phyloP scores from a whole-genome alignment of 2,888 invertebrate species.

The Nomada fabriciana region DNA sequence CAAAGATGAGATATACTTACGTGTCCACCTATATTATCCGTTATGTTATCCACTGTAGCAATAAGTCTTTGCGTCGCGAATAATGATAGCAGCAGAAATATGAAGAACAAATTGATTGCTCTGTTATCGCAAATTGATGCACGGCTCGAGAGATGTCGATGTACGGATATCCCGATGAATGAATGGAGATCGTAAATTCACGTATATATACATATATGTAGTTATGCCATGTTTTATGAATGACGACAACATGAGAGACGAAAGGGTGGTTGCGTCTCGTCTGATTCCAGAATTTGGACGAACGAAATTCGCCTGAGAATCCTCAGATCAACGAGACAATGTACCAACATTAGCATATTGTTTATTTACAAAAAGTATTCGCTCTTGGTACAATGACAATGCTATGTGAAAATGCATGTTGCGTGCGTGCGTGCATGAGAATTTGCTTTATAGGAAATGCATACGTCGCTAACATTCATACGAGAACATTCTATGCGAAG shows the following conservation, averaged over 20 bases:
- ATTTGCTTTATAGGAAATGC: slow-evolving; percentile 64
- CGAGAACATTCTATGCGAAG: slow-evolving; percentile 41
- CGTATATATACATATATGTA: neutral
- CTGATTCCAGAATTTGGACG: too few relatives aligned
- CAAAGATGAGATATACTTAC: neutral
- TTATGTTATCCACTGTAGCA: neutral
- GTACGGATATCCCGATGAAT: neutral
- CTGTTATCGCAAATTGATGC: neutral
- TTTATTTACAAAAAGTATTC: slow-evolving; percentile 76
- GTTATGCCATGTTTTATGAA: neutral
- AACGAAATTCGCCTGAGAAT: neutral
- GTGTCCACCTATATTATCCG: neutral
- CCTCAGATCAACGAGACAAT: slow-evolving; percentile 47
- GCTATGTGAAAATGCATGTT: slow-evolving; percentile 61
- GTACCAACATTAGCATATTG: slow-evolving; percentile 67
- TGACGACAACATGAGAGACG: neutral
- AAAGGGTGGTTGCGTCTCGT: neutral
- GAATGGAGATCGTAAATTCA: neutral
- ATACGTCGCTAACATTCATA: slow-evolving; percentile 56
- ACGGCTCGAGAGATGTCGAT: neutral
- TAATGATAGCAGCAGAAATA: neutral
- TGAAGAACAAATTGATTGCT: neutral
- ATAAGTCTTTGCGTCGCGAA: neutral
- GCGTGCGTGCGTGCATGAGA: slow-evolving; percentile 60
- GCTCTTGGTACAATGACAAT: slow-evolving; percentile 72